Percentiles rank a stretch among this genome's conserved stretches.
Conservation (phyloP, 2,113 vertebrate genomes). For the Lycocorax pyrrhopterus region DNA sequence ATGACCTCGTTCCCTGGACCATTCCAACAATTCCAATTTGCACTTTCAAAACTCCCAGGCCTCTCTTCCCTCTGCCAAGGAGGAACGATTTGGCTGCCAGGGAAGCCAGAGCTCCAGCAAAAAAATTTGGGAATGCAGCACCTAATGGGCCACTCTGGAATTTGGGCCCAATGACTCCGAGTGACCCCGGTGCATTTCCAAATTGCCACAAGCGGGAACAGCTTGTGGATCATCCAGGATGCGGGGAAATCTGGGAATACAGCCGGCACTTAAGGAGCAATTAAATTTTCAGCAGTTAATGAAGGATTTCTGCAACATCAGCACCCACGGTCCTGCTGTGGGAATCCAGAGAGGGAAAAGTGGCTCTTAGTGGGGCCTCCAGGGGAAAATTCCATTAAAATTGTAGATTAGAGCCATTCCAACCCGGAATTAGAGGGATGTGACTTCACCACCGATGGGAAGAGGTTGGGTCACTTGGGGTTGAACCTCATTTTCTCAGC, state of each 20-base stretch:
- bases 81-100: neutral
- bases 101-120: neutral
- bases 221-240: neutral
- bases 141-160: neutral
- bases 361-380: neutral
- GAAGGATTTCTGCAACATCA: neutral
- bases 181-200: neutral
- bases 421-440: neutral
- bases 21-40: neutral
- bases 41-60: neutral
- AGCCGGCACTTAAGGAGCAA: neutral
- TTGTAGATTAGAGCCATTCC: neutral
- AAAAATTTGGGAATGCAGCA: neutral
- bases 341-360: neutral
- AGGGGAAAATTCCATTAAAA: neutral
- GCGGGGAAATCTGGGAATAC: neutral
- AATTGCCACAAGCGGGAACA: neutral
- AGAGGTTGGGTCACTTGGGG: neutral
- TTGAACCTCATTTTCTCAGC: neutral
- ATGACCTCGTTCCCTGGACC: neutral
- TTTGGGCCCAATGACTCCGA: neutral
- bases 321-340: rapidly evolving
- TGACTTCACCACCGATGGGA: neutral
- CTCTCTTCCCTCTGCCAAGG: neutral
- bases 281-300: neutral